phyloP scores from a whole-genome alignment of 2,113 vertebrate genomes.

The Aythya baeri region DNA sequence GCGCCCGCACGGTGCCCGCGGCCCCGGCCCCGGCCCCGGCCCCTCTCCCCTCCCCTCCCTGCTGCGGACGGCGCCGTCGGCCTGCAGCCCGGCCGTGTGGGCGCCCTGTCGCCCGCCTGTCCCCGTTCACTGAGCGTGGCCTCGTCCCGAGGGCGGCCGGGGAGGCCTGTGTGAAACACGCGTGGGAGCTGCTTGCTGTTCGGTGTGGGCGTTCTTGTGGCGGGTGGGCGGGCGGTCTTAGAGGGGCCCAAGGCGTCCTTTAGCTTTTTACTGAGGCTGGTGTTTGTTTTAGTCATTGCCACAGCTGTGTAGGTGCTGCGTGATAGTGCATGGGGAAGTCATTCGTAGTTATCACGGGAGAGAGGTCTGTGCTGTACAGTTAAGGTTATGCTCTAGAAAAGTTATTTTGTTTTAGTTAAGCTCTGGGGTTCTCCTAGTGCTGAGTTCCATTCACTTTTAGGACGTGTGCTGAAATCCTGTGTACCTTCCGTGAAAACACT shows the following conservation, averaged over 20 bases:
- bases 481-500: fast-evolving
- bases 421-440: fast-evolving
- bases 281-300: fast-evolving
- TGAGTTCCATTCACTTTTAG: neutral
- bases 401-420: fast-evolving
- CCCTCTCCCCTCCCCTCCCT: neutral
- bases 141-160: too few species aligned
- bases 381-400: fast-evolving
- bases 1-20: neutral
- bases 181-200: too few species aligned
- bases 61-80: neutral
- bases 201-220: neutral
- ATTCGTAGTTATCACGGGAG: fast-evolving
- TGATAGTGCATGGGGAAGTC: fast-evolving
- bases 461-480: fast-evolving
- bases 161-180: too few species aligned
- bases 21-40: too few species aligned
- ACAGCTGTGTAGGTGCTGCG: fast-evolving
- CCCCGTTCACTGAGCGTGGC: neutral
- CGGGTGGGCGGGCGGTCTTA: neutral
- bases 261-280: fast-evolving
- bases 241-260: fast-evolving
- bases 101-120: too few species aligned
- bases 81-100: neutral
- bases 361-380: fast-evolving